Evolutionary conservation across 2,113 vertebrate genomes (phyloP).

Genomic region (Brevimyrus niger): DNA sequence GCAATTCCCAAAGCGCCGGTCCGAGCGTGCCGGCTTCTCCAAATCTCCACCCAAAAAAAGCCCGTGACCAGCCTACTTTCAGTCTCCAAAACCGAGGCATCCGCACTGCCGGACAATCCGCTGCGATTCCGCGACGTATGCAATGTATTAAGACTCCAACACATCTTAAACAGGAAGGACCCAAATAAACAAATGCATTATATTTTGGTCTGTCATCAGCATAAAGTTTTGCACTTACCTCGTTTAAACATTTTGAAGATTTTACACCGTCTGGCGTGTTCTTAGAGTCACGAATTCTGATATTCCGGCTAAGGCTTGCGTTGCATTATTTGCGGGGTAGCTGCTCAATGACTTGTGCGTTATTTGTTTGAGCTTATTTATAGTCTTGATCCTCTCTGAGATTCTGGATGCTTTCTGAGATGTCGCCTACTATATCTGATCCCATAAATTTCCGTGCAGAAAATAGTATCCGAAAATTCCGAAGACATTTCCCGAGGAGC

Average conservation of each 20-base stretch:
- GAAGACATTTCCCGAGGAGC: neutral
- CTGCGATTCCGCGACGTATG: neutral
- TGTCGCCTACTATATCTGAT: conserved; percentile 1
- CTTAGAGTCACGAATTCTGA: conserved; percentile 22
- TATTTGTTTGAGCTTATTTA: conserved; percentile 30
- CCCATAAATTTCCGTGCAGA: neutral
- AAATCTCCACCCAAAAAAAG: neutral
- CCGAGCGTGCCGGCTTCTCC: neutral
- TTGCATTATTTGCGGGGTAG: conserved; percentile 38
- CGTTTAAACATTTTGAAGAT: conserved; percentile 55
- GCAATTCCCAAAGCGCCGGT: neutral
- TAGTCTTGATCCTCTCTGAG: conserved; percentile 32
- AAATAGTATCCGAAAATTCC: conserved; percentile 9
- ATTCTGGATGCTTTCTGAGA: conserved; percentile 1
- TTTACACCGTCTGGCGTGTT: conserved; percentile 37
- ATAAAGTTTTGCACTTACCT: conserved; percentile 44
- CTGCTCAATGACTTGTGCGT: neutral
- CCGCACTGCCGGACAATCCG: neutral
- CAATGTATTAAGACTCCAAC: neutral
- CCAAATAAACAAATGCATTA: neutral
- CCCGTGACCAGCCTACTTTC: neutral
- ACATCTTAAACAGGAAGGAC: neutral
- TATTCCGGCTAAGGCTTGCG: conserved; percentile 36
- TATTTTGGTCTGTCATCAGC: neutral
- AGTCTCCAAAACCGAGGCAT: neutral